phyloP scores from a whole-genome alignment of 2,113 vertebrate genomes.

The Semicossyphus pulcher region DNA sequence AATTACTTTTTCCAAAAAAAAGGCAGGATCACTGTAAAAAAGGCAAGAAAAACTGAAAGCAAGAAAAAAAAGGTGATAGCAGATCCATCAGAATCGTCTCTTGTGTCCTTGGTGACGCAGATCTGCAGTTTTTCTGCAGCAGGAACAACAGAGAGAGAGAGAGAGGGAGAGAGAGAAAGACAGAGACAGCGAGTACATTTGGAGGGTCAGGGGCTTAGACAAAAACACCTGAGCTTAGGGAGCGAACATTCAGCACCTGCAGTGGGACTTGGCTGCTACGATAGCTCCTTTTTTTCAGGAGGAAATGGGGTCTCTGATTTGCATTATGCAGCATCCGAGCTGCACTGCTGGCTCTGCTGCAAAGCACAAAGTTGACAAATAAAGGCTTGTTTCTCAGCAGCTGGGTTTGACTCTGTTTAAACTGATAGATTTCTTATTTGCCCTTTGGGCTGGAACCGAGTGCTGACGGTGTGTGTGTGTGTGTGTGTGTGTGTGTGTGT shows the following conservation, averaged over 20 bases:
- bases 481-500: neutral
- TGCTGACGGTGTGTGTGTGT: constrained; percentile 3
- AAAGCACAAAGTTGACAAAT: constrained; percentile 42
- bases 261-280: constrained; percentile 49
- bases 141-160: constrained; percentile 41
- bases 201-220: constrained; percentile 59
- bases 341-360: constrained; percentile 44
- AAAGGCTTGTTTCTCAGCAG: constrained; percentile 8
- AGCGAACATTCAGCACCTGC: constrained; percentile 52
- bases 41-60: constrained; percentile 1
- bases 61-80: constrained; percentile 41
- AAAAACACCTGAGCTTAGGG: constrained; percentile 47
- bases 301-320: constrained; percentile 56
- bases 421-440: constrained; percentile 13
- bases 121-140: constrained; percentile 69
- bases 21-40: neutral
- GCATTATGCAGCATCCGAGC: constrained; percentile 50
- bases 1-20: constrained; percentile 9
- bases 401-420: constrained; percentile 9
- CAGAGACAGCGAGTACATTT: constrained; percentile 41
- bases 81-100: constrained; percentile 64
- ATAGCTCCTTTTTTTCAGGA: constrained; percentile 19
- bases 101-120: constrained; percentile 73
- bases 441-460: constrained; percentile 13
- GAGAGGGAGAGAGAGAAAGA: constrained; percentile 8